Evolutionary conservation across 2,797 vertebrate genomes (phyloP).

Genomic region (Propithecus perrieri): DNA sequence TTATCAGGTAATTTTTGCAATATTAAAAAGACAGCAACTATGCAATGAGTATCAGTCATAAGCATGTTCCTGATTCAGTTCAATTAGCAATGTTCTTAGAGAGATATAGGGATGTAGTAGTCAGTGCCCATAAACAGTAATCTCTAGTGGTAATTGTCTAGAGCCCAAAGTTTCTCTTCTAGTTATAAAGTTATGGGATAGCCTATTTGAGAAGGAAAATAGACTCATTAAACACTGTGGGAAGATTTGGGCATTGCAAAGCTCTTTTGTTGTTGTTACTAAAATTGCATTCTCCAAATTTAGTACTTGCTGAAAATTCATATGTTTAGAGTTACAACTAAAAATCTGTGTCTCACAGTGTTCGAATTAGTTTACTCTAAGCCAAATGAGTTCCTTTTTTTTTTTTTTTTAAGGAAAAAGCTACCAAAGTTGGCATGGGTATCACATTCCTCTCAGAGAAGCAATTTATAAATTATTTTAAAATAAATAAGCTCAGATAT

Average conservation of each 20-base stretch:
- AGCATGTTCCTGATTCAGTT: background rate
- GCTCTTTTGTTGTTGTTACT: background rate
- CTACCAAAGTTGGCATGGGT: background rate
- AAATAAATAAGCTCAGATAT: background rate
- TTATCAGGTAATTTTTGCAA: background rate
- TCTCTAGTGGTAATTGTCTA: background rate
- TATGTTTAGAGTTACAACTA: slow-evolving; percentile 35
- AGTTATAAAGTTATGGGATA: background rate
- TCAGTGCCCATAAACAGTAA: background rate
- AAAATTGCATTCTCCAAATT: slow-evolving; percentile 38
- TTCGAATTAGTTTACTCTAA: background rate
- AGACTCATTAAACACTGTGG: background rate
- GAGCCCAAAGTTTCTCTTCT: background rate
- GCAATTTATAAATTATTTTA: background rate
- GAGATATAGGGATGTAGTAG: background rate
- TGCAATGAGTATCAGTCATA: background rate
- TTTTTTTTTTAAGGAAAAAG: background rate
- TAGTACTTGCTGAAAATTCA: slow-evolving; percentile 31
- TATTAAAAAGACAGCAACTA: background rate
- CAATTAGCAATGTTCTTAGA: background rate
- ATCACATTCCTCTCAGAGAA: background rate
- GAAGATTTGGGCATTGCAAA: background rate
- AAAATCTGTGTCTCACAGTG: background rate
- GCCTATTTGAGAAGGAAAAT: background rate
- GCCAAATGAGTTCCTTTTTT: background rate